Conservation (phyloP, 2,797 vertebrate genomes). For the Octomys mimax region DNA sequence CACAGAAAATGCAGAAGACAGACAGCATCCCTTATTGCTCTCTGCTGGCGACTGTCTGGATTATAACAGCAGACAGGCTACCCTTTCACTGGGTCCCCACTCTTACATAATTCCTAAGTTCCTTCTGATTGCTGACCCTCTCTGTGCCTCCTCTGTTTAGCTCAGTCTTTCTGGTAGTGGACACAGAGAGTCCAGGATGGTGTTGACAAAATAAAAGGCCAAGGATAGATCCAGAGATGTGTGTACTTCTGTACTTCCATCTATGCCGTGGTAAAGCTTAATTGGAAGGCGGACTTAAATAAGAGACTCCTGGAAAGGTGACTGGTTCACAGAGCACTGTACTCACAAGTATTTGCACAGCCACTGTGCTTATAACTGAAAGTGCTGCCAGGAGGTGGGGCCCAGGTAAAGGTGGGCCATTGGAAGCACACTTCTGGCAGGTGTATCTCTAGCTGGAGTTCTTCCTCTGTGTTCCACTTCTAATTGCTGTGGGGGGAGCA, state of each 20-base stretch:
- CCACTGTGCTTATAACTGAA: background rate
- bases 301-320: background rate
- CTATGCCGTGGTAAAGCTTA: too few relatives aligned
- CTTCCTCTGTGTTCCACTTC: background rate
- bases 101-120: background rate
- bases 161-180: fast-evolving
- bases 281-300: background rate
- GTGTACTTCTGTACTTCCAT: background rate
- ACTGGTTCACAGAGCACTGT: background rate
- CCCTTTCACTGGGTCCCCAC: background rate
- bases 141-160: background rate
- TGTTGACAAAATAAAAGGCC: background rate
- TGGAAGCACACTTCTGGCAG: background rate
- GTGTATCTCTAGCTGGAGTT: background rate
- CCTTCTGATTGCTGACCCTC: background rate
- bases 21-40: too few relatives aligned
- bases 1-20: background rate
- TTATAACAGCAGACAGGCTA: background rate
- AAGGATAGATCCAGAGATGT: background rate
- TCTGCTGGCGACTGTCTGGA: too few relatives aligned
- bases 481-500: background rate
- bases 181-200: background rate
- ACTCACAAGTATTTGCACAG: background rate
- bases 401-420: background rate
- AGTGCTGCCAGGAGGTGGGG: background rate